Base-by-base conservation (phyloP, 2,797 vertebrate species). In the Cossypha heuglini region DNA sequence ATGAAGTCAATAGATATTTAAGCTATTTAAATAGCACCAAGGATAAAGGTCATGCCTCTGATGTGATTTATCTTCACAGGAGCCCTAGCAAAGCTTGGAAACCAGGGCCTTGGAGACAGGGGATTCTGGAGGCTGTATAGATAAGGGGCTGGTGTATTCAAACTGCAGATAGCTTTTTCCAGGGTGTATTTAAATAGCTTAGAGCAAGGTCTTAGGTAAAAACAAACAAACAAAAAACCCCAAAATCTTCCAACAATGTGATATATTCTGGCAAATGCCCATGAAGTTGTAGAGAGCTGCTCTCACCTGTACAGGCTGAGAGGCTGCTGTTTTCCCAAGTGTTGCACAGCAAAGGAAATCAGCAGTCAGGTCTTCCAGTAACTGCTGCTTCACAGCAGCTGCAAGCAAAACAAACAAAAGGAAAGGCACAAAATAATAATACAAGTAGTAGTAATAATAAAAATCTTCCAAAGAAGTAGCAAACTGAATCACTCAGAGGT, bases 61-160 rank as follows among this genome's bases (percentile, higher is more conserved):
- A 93, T 97, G 80, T 72, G 96, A 96, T 93, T 96, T 98, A 96
- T 97, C 96, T 97, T 97, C 94, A 92, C 94, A 98, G 95, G 91
- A 95, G 95, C 74, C 78, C 88, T 91, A 86, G 76, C 96, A 94
- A 96, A 93, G 93, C 93, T 95, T 93, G 94, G 93, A 97, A 96
- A 96, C 95, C 68, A 78, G 38, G 66, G 90, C 94, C 90, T 95
- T 92, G 95, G 95, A 97, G 96, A 96, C 58, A 94, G 93, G 84
- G 94, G 94, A 94, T 95, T 96, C 96, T 98, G 93, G 90, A 92
- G 91, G 91, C 92, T 94, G 78, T 91, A 92, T 92, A 97, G 96
- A 97, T 98, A 97, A 98, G 95, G 94, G 75, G 63, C 74, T 80
- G 92, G 94, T 97, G 79, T 86, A 97, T 97, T 97, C 89, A 95